Evolutionary conservation across 2,888 invertebrate species (phyloP).

Genomic region (Eristalis intricaria): DNA sequence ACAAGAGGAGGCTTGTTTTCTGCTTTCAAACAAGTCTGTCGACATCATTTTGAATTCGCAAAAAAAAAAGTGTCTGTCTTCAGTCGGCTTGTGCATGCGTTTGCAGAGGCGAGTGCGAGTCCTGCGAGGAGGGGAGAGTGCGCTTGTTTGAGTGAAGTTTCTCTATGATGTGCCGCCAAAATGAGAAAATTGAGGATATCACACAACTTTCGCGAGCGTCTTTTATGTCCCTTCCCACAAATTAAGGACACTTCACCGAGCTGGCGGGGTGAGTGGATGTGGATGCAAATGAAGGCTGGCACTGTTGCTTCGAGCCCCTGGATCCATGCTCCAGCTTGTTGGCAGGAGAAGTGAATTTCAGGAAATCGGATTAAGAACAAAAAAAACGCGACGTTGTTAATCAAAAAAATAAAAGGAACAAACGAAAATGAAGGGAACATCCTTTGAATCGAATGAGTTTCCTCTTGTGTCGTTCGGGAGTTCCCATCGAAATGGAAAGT

Average conservation of each 20-base stretch:
- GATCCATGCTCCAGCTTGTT: not conserved
- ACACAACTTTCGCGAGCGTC: not conserved
- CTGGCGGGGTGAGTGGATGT: not conserved
- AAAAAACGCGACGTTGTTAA: not conserved
- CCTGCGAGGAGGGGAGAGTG: not conserved
- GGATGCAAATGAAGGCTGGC: not conserved
- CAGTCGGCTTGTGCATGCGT: not conserved
- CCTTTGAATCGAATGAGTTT: conserved; percentile 47
- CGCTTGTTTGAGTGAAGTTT: not conserved
- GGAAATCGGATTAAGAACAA: not conserved
- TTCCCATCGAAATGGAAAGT: conserved; percentile 21
- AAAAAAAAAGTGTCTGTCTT: not conserved
- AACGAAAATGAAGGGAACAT: conserved; percentile 1
- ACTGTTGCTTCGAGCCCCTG: not conserved
- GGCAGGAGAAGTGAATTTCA: not conserved
- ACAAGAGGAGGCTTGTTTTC: not conserved
- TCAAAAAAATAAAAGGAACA: not conserved
- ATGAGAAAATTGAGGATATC: conserved; percentile 1
- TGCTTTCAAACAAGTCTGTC: not conserved
- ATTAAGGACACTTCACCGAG: not conserved
- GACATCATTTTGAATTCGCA: not conserved
- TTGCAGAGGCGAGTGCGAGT: not conserved
- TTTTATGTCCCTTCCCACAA: not conserved
- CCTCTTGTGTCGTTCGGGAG: not conserved
- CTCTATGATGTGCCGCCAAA: not conserved